A percentile compares a stretch with the other conserved stretches of the same genome.
Conservation (phyloP, 1,140 invertebrate genomes). For the Temnothorax longispinosus region DNA sequence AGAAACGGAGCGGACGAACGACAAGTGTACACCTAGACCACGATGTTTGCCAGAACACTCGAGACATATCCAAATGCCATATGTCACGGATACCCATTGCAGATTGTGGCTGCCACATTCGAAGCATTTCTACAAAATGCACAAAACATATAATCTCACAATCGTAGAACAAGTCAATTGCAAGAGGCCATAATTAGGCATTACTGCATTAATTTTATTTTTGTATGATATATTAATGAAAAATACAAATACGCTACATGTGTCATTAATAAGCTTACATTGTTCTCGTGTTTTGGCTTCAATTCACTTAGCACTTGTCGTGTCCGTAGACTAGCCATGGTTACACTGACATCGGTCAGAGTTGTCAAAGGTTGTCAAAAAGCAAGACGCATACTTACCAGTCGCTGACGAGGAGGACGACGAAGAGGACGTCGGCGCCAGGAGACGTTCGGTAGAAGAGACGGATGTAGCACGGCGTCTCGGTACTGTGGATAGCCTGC, state of each 20-base stretch:
- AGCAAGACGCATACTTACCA: no score
- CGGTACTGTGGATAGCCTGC: no score
- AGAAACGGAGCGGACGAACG: slow-evolving; percentile 96
- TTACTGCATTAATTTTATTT: no score
- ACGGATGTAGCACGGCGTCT: no score
- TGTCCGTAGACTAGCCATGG: slow-evolving; percentile 97
- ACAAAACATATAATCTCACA: slow-evolving; percentile 1
- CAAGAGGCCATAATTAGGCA: no score
- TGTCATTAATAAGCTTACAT: slow-evolving; percentile 88
- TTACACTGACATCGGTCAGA: slow-evolving; percentile 28
- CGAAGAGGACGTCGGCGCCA: no score
- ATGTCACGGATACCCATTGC: slow-evolving; percentile 98
- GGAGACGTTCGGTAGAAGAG: no score
- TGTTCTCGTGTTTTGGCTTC: slow-evolving; percentile 94
- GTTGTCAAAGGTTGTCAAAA: not conserved
- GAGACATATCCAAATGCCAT: slow-evolving; percentile 99
- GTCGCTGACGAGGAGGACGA: no score
- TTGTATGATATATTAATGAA: no score
- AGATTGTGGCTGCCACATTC: slow-evolving; percentile 98
- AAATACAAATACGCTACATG: no score
- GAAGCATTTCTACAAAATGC: slow-evolving; percentile 94
- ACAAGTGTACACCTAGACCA: slow-evolving; percentile 97
- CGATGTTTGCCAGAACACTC: slow-evolving; percentile 99
- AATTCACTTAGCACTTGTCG: slow-evolving; percentile 94
- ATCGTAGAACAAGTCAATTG: no score